Evolutionary conservation across 2,888 invertebrate genomes (phyloP), one percentile per base, ranked within the genome.

Genomic region (Morpho achilles): DNA sequence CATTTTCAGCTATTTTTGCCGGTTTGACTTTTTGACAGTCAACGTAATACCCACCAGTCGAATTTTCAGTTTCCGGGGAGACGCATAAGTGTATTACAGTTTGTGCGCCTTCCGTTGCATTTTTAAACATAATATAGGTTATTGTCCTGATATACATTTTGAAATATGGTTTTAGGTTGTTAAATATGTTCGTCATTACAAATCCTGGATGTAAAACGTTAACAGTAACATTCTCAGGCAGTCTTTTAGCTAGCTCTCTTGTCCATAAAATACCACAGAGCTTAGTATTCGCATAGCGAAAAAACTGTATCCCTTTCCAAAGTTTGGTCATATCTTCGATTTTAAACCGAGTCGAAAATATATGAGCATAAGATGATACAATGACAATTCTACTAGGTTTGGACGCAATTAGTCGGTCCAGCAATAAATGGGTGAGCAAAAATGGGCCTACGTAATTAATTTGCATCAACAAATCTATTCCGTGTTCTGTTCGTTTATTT

Each of bases 181-280:
- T 90, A 92, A 94, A 96, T 53, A 96, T 96, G 32, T 94, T 94
- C 0, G 95, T 95, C 74, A 94, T 94, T 44, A 96, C 94, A 76
- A 95, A 84, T 8, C 97, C 97, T 0, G 97, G 97, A 82, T 97
- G 97, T 52, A 97, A 79, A 65, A 93, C 94, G 74, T 97, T 97
- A 0, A 93, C 95, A 0, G 95, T 95, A 0, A 97, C 93, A 4
- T 93, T 94, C 8, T 69, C 68, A 1, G 85, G 80, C 3, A 91
- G 63, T 39, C 76, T 72, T 45, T 79, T 82, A 0, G 81, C 79
- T 9, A 92, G 72, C 6, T 87, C 89, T 53, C 81, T 87, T 8
- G 78, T 76, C 78, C 86, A 87, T 2, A 91, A 67, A 1, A 91
- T 62, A 47, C 84, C 76, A 61, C 77, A 84, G 0, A 91, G 68